Percentiles rank a stretch among this genome's conserved stretches.
Evolutionary conservation across 2,888 invertebrate genomes (phyloP).

Genomic region (Odontocerum albicorne): DNA sequence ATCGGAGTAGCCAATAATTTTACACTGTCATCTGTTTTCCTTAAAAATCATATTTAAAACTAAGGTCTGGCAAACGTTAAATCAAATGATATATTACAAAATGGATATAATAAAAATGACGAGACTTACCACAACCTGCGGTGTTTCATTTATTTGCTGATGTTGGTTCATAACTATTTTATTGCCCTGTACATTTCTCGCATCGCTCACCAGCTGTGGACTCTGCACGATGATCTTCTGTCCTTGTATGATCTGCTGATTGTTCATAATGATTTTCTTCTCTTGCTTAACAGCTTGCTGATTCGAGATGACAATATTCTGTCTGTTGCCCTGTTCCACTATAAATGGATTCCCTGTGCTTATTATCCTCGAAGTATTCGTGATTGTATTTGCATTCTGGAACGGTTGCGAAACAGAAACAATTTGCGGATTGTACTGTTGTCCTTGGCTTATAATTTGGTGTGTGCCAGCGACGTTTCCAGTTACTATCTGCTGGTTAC

Average conservation of each 20-base stretch:
- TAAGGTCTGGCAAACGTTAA: no score
- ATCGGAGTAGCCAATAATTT: no score
- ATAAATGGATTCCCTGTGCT: constrained; percentile 26
- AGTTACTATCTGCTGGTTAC: constrained; percentile 47
- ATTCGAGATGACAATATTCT: constrained; percentile 25
- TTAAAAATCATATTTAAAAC: no score
- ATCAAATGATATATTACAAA: no score
- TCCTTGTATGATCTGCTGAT: constrained; percentile 21
- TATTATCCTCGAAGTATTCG: constrained; percentile 15
- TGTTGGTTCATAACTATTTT: no score
- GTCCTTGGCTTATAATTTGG: constrained; percentile 22
- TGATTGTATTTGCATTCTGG: constrained; percentile 4
- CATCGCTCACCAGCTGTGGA: constrained; percentile 21
- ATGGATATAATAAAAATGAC: not conserved
- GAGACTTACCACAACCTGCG: constrained; percentile 4
- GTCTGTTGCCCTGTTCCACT: constrained; percentile 29
- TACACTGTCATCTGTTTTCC: no score
- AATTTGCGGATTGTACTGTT: constrained; percentile 27
- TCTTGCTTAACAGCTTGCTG: constrained; percentile 22
- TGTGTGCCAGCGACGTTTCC: constrained; percentile 50
- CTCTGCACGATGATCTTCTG: constrained; percentile 26
- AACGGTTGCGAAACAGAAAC: constrained; percentile 26
- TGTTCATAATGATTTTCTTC: constrained; percentile 31
- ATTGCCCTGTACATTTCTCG: constrained; percentile 8
- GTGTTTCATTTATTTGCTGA: not conserved